These are phyloP conservation scores for Pygmarrhopalites habei DNA, from an alignment of 1,140 invertebrate species.

Conservation along the genomic window DNA sequence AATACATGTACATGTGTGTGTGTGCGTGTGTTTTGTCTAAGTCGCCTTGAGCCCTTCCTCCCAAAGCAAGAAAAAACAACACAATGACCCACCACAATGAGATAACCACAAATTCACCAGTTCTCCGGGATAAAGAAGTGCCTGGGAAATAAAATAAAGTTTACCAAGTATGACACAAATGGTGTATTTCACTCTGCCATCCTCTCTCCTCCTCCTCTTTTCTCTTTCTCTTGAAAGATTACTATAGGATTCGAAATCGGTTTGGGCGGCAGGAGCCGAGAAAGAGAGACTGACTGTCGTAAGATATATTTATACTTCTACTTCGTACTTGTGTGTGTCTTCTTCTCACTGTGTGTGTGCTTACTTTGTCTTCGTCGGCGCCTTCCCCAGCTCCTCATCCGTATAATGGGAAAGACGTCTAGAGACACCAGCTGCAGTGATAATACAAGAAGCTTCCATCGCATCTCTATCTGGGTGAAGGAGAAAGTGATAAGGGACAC, in stretches of 20 bases:
- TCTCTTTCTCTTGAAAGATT: conserved; percentile 6
- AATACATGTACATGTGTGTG: too few species aligned
- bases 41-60: too few species aligned
- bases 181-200: conserved; percentile 17
- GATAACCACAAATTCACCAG: not conserved
- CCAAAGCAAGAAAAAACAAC: too few species aligned
- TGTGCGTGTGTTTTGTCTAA: too few species aligned
- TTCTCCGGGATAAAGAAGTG: conserved; percentile 1
- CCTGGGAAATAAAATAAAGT: conserved; percentile 15
- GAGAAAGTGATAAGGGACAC: not conserved
- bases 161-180: conserved; percentile 24
- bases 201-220: too few species aligned
- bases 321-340: too few species aligned
- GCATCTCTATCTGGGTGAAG: not conserved
- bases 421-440: conserved; percentile 3
- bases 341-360: too few species aligned
- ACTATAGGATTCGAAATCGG: conserved; percentile 14
- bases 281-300: too few species aligned
- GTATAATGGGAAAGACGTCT: conserved; percentile 5
- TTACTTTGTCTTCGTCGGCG: not conserved
- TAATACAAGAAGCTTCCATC: not conserved
- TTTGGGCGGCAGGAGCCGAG: not conserved
- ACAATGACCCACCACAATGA: too few species aligned
- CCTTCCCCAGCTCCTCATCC: not conserved
- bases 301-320: too few species aligned